A percentile compares a stretch with the other conserved stretches of the same genome.
Evolutionary conservation across 2,113 vertebrate species (phyloP).

Genomic region (Scytalopus superciliaris): DNA sequence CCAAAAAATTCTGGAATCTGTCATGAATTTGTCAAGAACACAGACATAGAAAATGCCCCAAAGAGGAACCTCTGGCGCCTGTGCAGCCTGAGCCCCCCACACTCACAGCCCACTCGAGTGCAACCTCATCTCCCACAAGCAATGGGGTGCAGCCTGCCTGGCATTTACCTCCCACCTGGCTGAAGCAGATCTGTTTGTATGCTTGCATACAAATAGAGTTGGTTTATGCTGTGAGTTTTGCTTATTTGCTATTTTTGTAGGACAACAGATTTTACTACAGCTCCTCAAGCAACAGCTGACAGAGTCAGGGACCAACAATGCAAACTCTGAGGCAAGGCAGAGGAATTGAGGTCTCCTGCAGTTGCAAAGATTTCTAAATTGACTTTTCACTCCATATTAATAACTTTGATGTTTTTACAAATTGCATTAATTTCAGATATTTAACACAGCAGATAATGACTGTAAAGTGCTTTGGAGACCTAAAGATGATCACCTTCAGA

Average conservation of each 20-base stretch:
- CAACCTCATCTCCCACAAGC: neutral
- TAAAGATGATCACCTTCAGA: neutral
- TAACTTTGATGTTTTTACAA: neutral
- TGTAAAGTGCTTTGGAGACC: neutral
- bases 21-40: neutral
- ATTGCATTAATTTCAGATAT: neutral
- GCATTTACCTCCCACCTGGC: neutral
- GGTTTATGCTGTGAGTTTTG: neutral
- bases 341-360: neutral
- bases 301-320: neutral
- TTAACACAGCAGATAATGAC: neutral
- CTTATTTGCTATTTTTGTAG: neutral
- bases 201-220: neutral
- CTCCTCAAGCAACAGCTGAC: neutral
- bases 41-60: neutral
- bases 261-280: constrained; percentile 1
- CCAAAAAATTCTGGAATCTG: neutral
- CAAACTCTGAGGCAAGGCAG: neutral
- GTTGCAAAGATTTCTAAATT: neutral
- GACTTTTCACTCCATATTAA: neutral
- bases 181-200: neutral
- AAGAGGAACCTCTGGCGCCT: neutral
- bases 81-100: fast-evolving
- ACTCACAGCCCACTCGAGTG: neutral
- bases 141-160: neutral